Conservation (phyloP, 2,888 invertebrate species). For the Notodonta dromedarius region DNA sequence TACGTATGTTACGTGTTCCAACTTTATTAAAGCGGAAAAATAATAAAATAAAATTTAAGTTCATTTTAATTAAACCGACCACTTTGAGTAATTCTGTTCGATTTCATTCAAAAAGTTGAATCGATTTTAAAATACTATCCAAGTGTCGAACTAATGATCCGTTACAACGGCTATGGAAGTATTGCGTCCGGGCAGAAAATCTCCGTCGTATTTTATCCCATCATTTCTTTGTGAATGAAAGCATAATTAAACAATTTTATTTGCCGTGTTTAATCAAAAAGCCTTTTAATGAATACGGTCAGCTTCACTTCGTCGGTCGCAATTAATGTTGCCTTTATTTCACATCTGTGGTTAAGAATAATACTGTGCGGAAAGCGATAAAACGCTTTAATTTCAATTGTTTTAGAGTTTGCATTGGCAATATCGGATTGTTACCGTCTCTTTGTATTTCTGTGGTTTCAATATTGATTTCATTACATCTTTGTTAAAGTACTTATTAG, state of each 20-base stretch:
- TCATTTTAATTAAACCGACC: too few relatives aligned
- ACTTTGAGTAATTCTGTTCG: background rate
- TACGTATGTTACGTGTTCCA: too few relatives aligned
- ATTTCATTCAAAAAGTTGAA: background rate
- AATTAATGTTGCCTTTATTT: slow-evolving; percentile 9
- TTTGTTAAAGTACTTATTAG: too few relatives aligned
- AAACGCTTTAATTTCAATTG: slow-evolving; percentile 23
- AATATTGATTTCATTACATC: background rate
- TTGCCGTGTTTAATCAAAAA: slow-evolving; percentile 16
- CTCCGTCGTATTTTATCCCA: slow-evolving; percentile 9
- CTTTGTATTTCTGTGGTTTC: background rate
- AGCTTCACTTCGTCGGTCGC: slow-evolving; percentile 16
- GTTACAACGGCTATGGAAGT: slow-evolving; percentile 8
- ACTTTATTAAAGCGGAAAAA: too few relatives aligned
- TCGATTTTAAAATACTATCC: too few relatives aligned
- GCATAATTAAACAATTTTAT: slow-evolving; percentile 12
- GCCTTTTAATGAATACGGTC: slow-evolving; percentile 21
- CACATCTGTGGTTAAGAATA: slow-evolving; percentile 25
- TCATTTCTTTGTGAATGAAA: slow-evolving; percentile 15
- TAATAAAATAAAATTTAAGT: too few relatives aligned
- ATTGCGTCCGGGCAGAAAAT: slow-evolving; percentile 13
- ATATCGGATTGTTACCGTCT: background rate
- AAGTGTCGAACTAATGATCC: slow-evolving; percentile 12
- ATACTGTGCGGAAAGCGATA: slow-evolving; percentile 19
- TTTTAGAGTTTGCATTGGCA: slow-evolving; percentile 11